Evolutionary conservation across 2,888 invertebrate species (phyloP), one percentile per base, ranked within the genome.

Genomic region (Cyclophora albipunctata): DNA sequence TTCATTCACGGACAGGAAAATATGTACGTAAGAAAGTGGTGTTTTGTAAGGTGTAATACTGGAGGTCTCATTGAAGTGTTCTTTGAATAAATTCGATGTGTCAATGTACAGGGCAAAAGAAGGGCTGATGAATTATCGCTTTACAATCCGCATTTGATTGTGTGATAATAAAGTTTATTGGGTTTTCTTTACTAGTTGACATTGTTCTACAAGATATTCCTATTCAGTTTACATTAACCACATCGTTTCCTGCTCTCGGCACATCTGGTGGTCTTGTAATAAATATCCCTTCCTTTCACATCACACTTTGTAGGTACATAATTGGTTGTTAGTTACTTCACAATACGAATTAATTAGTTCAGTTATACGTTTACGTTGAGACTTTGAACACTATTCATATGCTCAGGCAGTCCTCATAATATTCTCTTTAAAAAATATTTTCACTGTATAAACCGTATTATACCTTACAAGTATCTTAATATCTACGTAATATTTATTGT

Each of bases 71-170:
- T 52, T 51, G 45, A 53, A 53, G 59, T 64, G 57, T 50, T 66
- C 48, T 54, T 53, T 53, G 61, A 63, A 70, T 68, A 71, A 78
- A 75, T 74, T 73, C 73, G 63, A 77, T 78, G 76, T 84, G 85
- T 85, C 84, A 84, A 78, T 79, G 75, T 80, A 69, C 72, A 73
- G 72, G 69, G 73, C 73, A 74, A 60, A 67, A 64, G 71, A 74
- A 75, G 75, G 74, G 70, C 78, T 72, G 72, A 73, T 75, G 55
- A 80, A 78, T 78, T 79, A 76, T 65, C 64, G 67, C 71, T 71
- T 69, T 75, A 61, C 63, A 63, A 61, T 73, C 63, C 59, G 48
- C 66, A 71, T 66, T 73, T 72, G 55, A 60, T 63, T 54, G 56
- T 66, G 55, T 68, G 65, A 65, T 66, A 59, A 5, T 64, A 58